A percentile compares a stretch with the other conserved stretches of the same genome.
Evolutionary conservation across 2,113 vertebrate genomes (phyloP).

Genomic region (Acanthochromis polyacanthus): DNA sequence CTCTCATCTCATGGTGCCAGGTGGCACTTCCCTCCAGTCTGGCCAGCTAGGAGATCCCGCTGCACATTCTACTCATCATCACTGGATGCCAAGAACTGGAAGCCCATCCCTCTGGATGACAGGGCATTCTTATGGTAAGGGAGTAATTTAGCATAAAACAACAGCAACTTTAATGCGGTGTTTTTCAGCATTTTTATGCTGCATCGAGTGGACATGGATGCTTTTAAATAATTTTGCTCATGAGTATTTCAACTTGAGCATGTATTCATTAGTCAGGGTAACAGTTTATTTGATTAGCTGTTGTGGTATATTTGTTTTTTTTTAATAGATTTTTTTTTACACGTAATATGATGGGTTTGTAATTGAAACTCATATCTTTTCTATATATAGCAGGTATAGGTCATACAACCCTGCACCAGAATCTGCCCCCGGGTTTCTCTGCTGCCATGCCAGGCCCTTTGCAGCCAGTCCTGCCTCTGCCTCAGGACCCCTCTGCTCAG

Average conservation of each 20-base stretch:
- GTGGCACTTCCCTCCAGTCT: conserved; percentile 90
- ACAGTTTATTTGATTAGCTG: too few relatives aligned
- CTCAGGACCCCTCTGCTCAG: conserved; percentile 92
- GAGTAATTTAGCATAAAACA: background rate
- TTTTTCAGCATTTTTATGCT: background rate
- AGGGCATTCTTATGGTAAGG: conserved; percentile 92
- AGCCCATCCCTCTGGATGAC: conserved; percentile 98
- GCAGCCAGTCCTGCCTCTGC: conserved; percentile 93
- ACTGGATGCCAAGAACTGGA: conserved; percentile 96
- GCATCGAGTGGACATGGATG: too few relatives aligned
- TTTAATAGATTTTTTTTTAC: background rate
- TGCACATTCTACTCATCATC: conserved; percentile 90
- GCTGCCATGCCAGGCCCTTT: conserved; percentile 92
- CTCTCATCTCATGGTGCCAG: conserved; percentile 92
- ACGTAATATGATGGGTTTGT: background rate
- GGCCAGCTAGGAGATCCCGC: conserved; percentile 91
- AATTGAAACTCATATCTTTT: conserved; percentile 8
- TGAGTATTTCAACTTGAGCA: background rate
- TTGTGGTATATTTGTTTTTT: too few relatives aligned
- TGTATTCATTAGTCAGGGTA: background rate
- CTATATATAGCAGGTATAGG: conserved; percentile 87
- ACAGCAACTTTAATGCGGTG: background rate
- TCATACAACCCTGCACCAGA: conserved; percentile 95
- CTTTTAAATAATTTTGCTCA: too few relatives aligned
- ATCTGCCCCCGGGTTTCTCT: conserved; percentile 94